Evolutionary conservation across 2,113 vertebrate genomes (phyloP), one percentile per base, ranked within the genome.

Genomic region (Galbula dea): DNA sequence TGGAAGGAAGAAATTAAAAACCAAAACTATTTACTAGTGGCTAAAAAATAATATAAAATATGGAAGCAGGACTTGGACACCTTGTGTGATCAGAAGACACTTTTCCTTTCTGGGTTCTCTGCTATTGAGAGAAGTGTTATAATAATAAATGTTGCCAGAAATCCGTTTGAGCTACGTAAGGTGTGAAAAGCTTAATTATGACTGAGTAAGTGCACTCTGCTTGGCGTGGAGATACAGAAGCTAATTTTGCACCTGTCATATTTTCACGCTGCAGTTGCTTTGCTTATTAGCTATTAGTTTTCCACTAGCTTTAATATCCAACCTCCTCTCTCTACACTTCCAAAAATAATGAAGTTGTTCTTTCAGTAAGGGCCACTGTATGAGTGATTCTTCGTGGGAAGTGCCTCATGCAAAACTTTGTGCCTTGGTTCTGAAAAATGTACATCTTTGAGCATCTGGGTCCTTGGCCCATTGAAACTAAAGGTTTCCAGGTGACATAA

Each of bases 121-220:
- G 48, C 41, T 93, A 10, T 92, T 81, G 46, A 78, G 62, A 24
- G 37, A 90, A 88, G 15, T 58, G 39, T 86, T 94, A 32, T 11
- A 18, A 66, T n/a, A 87, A 49, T 54, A 34, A 82, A 59, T 1
- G 3, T 81, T 72, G 90, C 77, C 80, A 89, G 61, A 72, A 94
- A 62, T 89, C 45, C 2, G 7, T 72, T 92, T 82, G 2, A 26
- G 69, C 61, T 80, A 27, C 1, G 3, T 34, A 81, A 96, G 66
- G 86, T 93, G 86, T 82, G 83, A 93, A 93, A 96, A 92, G 46
- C 57, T 86, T 90, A 80, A 95, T 95, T 96, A 65, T 83, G 80
- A 88, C 82, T 88, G 83, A 94, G 36, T 86, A 88, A 90, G 77
- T 41, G 81, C 22, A 26, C 52, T 71, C 32, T 72, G 48, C 59